A percentile compares a stretch with the other conserved stretches of the same genome.
Evolutionary conservation across 2,113 vertebrate genomes (phyloP).

Genomic region (Aptenodytes forsteri): DNA sequence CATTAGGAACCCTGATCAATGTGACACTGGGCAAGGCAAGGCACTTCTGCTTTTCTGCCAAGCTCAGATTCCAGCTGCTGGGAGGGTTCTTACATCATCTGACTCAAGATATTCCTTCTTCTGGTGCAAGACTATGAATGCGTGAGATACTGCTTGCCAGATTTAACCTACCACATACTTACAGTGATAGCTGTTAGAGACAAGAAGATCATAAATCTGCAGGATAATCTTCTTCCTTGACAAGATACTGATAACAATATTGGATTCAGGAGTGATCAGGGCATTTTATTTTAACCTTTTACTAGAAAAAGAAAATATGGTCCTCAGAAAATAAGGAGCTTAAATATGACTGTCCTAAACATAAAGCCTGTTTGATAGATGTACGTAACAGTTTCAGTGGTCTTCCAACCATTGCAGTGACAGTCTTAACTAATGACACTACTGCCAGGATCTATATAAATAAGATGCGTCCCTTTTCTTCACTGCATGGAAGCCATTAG

Average conservation of each 20-base stretch:
- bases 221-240: not conserved
- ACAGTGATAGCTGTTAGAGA: not conserved
- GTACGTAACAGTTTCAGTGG: not conserved
- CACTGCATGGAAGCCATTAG: not conserved
- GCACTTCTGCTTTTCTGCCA: conserved; percentile 4
- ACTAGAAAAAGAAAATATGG: not conserved
- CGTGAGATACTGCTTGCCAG: not conserved
- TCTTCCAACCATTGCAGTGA: not conserved
- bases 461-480: not conserved
- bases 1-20: not conserved
- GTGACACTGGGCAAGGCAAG: not conserved
- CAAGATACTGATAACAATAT: not conserved
- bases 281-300: not conserved
- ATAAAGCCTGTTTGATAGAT: not conserved
- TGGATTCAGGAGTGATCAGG: not conserved
- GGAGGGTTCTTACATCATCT: not conserved
- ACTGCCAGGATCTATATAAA: not conserved
- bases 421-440: not conserved
- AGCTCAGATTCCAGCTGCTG: not conserved
- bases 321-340: not conserved
- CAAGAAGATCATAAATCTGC: not conserved
- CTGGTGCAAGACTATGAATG: not conserved
- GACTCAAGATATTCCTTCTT: not conserved
- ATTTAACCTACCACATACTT: not conserved
- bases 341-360: not conserved